Base-by-base conservation (phyloP, 2,113 vertebrate species). In the Solea solea region DNA sequence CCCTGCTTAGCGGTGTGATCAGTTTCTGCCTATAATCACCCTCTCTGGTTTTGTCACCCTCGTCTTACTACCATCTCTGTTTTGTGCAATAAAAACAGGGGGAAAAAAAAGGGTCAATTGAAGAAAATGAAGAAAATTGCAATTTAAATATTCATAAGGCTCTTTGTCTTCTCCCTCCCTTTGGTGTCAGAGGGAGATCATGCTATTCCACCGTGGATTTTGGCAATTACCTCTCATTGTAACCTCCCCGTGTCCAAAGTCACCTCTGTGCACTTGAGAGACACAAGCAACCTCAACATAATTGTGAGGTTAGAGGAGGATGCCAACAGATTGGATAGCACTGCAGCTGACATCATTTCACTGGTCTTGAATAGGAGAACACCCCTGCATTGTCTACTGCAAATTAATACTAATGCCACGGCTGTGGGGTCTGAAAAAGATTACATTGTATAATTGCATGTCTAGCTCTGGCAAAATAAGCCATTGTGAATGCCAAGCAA, bases 81-180 rank as follows among this genome's bases (percentile, higher is more conserved):
- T 45, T 34, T 4, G 11, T 44, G 45, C 34, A 4, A 25, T 45
- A 62, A 66, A 69, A 59, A 68, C 39, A 48, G 51, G 45, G 15
- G 40, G n/a, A n/a, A 70, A 80, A 86, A 76, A 86, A 53, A 70
- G 69, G 89, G 80, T 88, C 84, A 91, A 86, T 81, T 74, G 88
- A 89, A 85, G 78, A 90, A 89, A 87, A 86, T 90, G 81, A 87
- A 81, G 84, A 82, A 91, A 90, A 90, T 86, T 83, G 79, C 88
- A 89, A 89, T 93, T 91, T 92, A 91, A 91, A 91, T 92, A 91
- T 93, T 87, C 89, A 92, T 90, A 83, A 89, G 84, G 67, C 74
- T 78, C 79, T 90, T 90, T 91, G 90, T 91, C 90, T 89, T 85
- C 83, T 48, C 65, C 72, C 74, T 86, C 70, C 84, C 69, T 76